Percentiles rank a stretch among this genome's conserved stretches.
Conservation (phyloP, 1,140 invertebrate genomes). For the Trichogramma pretiosum region DNA sequence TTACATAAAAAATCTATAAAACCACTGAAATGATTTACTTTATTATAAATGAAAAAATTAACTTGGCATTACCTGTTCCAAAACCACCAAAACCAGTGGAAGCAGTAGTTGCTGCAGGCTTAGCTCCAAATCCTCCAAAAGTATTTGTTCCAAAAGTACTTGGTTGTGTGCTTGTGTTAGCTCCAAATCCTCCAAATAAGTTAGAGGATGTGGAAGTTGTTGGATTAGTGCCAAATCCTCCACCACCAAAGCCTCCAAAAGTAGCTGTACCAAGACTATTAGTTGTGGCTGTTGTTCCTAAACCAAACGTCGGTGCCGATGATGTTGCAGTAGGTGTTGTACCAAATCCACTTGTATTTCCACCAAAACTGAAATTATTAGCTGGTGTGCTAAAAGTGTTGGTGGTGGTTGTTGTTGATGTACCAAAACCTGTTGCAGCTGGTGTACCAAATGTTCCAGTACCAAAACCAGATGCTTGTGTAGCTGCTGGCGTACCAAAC, state of each 20-base stretch:
- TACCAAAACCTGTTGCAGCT: conserved; percentile 19
- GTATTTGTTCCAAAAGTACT: conserved; percentile 45
- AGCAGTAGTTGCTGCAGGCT: conserved; percentile 37
- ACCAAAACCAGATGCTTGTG: conserved; percentile 24
- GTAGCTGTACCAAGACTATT: conserved; percentile 27
- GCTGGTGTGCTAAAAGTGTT: conserved; percentile 25
- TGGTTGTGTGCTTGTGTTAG: conserved; percentile 27
- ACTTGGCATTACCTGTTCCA: conserved; percentile 15
- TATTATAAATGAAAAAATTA: too few species aligned
- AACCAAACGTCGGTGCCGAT: conserved; percentile 40
- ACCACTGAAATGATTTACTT: too few species aligned
- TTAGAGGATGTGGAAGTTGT: conserved; percentile 38
- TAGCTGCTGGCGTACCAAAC: conserved; percentile 40
- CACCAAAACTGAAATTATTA: conserved; percentile 38
- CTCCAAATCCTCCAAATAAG: conserved; percentile 37
- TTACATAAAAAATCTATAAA: neutral
- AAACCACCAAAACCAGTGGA: conserved; percentile 50
- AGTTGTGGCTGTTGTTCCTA: conserved; percentile 35
- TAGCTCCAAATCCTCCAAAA: conserved; percentile 48
- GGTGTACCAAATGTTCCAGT: conserved; percentile 22
- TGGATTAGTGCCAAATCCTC: conserved; percentile 36
- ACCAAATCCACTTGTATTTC: conserved; percentile 17
- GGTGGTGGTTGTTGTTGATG: conserved; percentile 30
- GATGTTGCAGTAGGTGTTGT: conserved; percentile 23
- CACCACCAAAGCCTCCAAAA: conserved; percentile 32